Evolutionary conservation across 2,888 invertebrate species (phyloP).

Genomic region (Sicus ferrugineus): DNA sequence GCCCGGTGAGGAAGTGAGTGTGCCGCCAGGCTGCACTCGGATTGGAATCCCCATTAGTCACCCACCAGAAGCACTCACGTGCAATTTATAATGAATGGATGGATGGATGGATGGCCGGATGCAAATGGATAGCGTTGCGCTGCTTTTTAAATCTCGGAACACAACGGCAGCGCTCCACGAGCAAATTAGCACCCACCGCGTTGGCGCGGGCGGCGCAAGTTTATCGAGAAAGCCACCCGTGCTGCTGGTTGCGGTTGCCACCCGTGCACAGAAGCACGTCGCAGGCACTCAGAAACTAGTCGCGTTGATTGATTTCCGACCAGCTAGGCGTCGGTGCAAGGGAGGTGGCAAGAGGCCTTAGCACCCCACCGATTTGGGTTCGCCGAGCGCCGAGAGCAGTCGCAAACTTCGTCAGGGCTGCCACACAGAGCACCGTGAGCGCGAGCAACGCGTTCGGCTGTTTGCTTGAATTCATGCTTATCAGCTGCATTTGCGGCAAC

Average conservation of each 20-base stretch:
- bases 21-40: conserved; percentile 3
- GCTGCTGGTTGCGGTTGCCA: conserved; percentile 2
- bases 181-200: conserved; percentile 36
- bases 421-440: too few relatives aligned
- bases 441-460: too few relatives aligned
- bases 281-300: conserved; percentile 26
- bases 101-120: conserved; percentile 35
- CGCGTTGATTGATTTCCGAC: conserved; percentile 29
- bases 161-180: conserved; percentile 29
- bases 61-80: conserved; percentile 30
- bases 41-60: conserved; percentile 33
- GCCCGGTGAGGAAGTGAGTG: conserved; percentile 21
- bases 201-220: conserved; percentile 34
- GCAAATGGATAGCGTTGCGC: conserved; percentile 24
- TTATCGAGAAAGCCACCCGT: conserved; percentile 33
- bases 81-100: conserved; percentile 32
- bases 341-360: too few relatives aligned
- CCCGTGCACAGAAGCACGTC: not conserved
- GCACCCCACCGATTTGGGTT: too few relatives aligned
- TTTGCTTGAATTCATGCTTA: too few relatives aligned
- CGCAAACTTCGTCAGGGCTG: too few relatives aligned
- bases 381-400: too few relatives aligned
- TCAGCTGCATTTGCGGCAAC: too few relatives aligned
- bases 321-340: conserved; percentile 18
- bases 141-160: conserved; percentile 31